Evolutionary conservation across 2,113 vertebrate species (phyloP), one percentile per base, ranked within the genome.

Genomic region (Sinocyclocheilus rhinocerous): DNA sequence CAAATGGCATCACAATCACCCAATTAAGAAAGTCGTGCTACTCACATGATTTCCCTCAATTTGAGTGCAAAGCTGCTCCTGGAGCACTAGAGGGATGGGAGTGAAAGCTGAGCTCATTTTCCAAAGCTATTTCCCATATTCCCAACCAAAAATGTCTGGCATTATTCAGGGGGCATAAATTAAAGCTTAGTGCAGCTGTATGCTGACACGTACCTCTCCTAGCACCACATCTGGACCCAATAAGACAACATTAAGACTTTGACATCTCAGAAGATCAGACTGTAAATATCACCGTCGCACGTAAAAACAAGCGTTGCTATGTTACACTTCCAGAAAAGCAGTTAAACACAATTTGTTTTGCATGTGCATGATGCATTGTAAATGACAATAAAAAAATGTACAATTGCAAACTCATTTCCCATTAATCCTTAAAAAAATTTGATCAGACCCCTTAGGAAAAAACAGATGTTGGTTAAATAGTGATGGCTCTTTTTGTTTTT

Each of bases 161-260:
- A 86, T 87, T 78, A 85, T 85, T 88, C 85, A 79, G 81, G 86
- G 85, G 90, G 86, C 89, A 88, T 93, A 94, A 93, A 94, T 94
- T 92, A 93, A 84, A 80, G 76, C 88, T 79, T 83, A 78, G 85
- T 84, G 88, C 90, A 85, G 89, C 88, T 92, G 84, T 89, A 90
- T 88, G 24, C 86, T 80, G 75, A 87, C 84, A 89, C 91, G 93
- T 93, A 92, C 92, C 92, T 85, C 61, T 85, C 87, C 86, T 85
- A 92, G 89, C 75, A 90, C 77, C 91, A 91, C 95, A 94, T 94
- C 93, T 95, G 94, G 93, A 91, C 87, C 83, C 84, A 87, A 91
- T 95, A 89, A 94, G 33, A 78, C 70, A 89, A 89, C 78, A 81
- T 90, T 90, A 89, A 89, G 89, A 80, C 86, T 85, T 77, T 90